Evolutionary conservation across 2,888 invertebrate genomes (phyloP).

Genomic region (Xestia xanthographa): DNA sequence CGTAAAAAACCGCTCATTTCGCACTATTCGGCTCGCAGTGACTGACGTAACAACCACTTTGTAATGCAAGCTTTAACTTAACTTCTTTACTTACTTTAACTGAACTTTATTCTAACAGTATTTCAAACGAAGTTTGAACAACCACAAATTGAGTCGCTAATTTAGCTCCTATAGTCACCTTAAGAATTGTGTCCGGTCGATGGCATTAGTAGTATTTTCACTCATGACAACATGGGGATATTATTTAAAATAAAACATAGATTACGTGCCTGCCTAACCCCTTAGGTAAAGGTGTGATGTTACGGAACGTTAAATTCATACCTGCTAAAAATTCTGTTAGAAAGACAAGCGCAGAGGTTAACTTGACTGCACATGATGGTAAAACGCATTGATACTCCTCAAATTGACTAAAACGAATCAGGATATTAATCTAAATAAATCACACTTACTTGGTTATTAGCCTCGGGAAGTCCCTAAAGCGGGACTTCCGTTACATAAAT

Average conservation of each 20-base stretch:
- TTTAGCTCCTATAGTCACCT: no score
- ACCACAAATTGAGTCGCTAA: no score
- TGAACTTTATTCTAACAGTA: no score
- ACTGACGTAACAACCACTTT: no score
- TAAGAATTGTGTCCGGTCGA: no score
- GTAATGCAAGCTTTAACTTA: no score
- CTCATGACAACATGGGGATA: not conserved
- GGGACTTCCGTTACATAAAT: constrained; percentile 65
- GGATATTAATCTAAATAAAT: constrained; percentile 20
- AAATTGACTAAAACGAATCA: constrained; percentile 53
- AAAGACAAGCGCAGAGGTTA: not conserved
- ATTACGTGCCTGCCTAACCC: not conserved
- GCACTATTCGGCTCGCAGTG: no score
- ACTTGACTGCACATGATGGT: constrained; percentile 40
- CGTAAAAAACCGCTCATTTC: no score
- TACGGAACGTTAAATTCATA: constrained; percentile 15
- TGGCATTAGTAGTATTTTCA: no score
- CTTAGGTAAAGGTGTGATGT: accelerated
- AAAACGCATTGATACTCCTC: constrained; percentile 16
- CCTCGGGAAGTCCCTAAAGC: constrained; percentile 66
- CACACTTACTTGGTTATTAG: constrained; percentile 47
- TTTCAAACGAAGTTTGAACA: no score
- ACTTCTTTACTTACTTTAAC: no score
- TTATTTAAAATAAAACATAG: not conserved
- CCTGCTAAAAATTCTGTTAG: constrained; percentile 19